Base-by-base conservation (phyloP, 1,140 invertebrate genomes). In the Lucilia sericata region DNA sequence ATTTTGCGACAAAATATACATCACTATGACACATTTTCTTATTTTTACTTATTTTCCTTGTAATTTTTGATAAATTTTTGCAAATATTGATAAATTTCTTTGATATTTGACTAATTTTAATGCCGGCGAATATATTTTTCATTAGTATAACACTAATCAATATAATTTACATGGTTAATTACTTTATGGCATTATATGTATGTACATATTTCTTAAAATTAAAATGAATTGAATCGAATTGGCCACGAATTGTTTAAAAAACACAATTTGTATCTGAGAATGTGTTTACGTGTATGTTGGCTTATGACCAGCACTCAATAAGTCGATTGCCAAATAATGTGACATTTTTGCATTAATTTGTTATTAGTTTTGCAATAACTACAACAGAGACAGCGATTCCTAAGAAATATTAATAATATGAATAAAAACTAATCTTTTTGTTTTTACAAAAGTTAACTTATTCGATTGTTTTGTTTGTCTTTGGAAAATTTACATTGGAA, bases 281-380 rank as follows among this genome's bases (percentile, higher is more conserved):
- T 21, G 65, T 70, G 65, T 10, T 3, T 19, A 2, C 19, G 65
- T 70, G 17, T 55, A 55, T 70, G 65, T 70, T 60, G 51, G 42
- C 5, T 42, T 42, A 55, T 55, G 17, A n/a, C 12, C 19, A 80
- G 76, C 76, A 80, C 76, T 80, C 76, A 80, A 49, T 49, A 49
- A 19, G n/a, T 10, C 76, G 76, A 49, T 80, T 80, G 76, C 76
- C 76, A 80, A 80, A 80, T 80, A 80, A 80, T 80, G 76, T 80
- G 76, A 80, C 76, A 49, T 80, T 80, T 80, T 80, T 80, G 76
- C 76, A 80, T 80, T 80, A 80, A 80, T 80, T 80, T 80, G 76
- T 80, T 80, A 80, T 49, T 51, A 80, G 76, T 80, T 49, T 70
- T 49, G 21, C 42, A 51, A 21, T 5, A 80, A 25, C 42, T 34